Evolutionary conservation across 1,140 invertebrate genomes (phyloP), one percentile per base, ranked within the genome.

Genomic region (Holcopasites calliopsidis): DNA sequence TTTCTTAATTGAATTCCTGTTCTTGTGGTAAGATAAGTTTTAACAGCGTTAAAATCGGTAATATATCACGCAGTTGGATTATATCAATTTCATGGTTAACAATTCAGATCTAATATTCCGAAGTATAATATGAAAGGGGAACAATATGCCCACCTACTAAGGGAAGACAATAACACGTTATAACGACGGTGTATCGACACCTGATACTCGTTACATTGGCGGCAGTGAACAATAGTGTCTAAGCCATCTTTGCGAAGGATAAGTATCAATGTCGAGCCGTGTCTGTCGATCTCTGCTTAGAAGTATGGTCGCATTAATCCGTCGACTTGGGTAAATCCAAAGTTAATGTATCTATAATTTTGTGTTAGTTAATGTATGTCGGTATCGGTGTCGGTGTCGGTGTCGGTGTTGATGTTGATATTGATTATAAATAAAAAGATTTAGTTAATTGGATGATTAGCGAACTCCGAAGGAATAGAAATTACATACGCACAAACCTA

Each of bases 61-160:
- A 49, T 28, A 50, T 31, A 44, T 38, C 23, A 50, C 4, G 11
- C 18, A 3, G n/a, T 2, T 0, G 11, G 31, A 26, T 40, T 18
- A 3, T 3, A 26, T 4, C 2, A 28, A n/a, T 60, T 75, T 58
- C 33, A 68, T n/a, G 33, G 26, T n/a, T 26, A 38, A 26, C 31
- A 76, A 77, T 66, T 73, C 73, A 52, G 28, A 57, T 65, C 26
- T 60, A 58, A 65, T 73, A 65, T 50, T 40, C 42, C 18, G 21
- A 35, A 4, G 31, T 65, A 57, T 8, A 44, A 73, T 44, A 42
- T 28, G n/a, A 23, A 0, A 16, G 7, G 16, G 66, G 21, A 66
- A 66, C 76, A 77, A 77, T 77, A 60, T 28, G 1, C 28, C 50
- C 76, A 77, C 70, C 52, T 77, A 73, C 42, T 40, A 8, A 64